Base-by-base conservation (phyloP, 2,888 invertebrate species). In the Aquatica leii region DNA sequence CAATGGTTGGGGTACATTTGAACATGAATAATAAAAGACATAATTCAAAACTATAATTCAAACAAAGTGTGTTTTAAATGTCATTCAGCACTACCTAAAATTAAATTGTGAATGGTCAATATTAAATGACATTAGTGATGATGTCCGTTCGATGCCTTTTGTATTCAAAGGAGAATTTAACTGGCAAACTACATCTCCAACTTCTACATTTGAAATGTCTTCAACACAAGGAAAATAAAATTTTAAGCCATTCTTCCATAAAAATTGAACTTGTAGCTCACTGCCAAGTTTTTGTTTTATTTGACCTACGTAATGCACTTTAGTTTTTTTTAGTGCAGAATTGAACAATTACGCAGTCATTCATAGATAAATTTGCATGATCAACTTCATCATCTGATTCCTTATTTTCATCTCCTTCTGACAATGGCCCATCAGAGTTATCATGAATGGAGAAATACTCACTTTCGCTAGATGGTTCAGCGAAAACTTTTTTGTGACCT, bases 181-280 rank as follows among this genome's bases (percentile, higher is more conserved):
- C 9, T 12, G 4, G 12, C 9, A 12, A 37, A 37, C 5, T 37
- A 37, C 37, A 37, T 37, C 37, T 4, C 2, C 37, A 37, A 6
- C 2, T 37, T 37, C 37, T 4, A 37, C 37, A 11, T 4, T 37
- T 12, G 37, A 37, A 37, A 37, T 37, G 12, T 12, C 37, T 11
- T 37, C 37, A 5, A 37, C 9, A 12, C 2, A 5, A 12, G 37
- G 37, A 37, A 37, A 37, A 37, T 37, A 4, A 37, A 37, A 37
- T 2, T 37, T 6, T 37, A 37, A 11, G 2, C 37, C 37, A 4
- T 24, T 24, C 4, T 24, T 24, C 6, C 24, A 4, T 24, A 24
- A 24, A 24, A 24, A 24, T 24, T 46, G 46, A 46, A 46, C 46
- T 14, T 46, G 46, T 46, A 46, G 15, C 6, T 46, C 46, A 14